phyloP scores from a whole-genome alignment of 1,140 invertebrate species.

The Trachymyrmex cornetzi region DNA sequence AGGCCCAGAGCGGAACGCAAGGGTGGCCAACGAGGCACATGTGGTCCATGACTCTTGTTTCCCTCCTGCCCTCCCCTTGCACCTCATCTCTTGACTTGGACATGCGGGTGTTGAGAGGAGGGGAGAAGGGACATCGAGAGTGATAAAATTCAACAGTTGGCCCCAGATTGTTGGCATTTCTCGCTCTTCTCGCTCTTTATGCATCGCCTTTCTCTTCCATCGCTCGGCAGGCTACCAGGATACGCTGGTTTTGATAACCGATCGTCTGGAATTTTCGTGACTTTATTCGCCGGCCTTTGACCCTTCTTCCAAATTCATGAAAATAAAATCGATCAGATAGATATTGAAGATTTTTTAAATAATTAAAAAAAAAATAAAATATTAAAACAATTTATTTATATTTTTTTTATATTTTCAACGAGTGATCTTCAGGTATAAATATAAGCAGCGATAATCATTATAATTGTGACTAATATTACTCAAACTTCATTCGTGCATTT shows the following conservation, averaged over 20 bases:
- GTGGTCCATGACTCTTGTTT: constrained; percentile 73
- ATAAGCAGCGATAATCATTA: neutral
- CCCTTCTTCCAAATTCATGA: neutral
- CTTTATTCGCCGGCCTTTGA: constrained; percentile 37
- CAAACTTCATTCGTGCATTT: neutral
- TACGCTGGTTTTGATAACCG: constrained; percentile 66
- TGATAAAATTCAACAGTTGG: constrained; percentile 85
- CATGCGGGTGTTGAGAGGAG: constrained; percentile 43
- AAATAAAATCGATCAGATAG: neutral
- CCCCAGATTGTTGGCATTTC: constrained; percentile 75
- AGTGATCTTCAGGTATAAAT: neutral
- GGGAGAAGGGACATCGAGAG: constrained; percentile 62
- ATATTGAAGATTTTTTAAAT: neutral
- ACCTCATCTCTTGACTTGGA: constrained; percentile 62
- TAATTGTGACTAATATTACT: neutral
- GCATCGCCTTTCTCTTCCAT: constrained; percentile 40
- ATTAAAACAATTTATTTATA: neutral
- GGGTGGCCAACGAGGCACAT: constrained; percentile 70
- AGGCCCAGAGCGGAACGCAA: constrained; percentile 54
- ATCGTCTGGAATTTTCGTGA: constrained; percentile 69
- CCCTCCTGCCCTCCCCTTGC: constrained; percentile 55
- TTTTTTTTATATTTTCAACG: neutral
- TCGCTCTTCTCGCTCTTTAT: constrained; percentile 66
- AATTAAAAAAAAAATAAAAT: neutral
- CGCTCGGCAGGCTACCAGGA: constrained; percentile 11